Evolutionary conservation across 2,888 invertebrate genomes (phyloP).

Genomic region (Isotomurus palustris): DNA sequence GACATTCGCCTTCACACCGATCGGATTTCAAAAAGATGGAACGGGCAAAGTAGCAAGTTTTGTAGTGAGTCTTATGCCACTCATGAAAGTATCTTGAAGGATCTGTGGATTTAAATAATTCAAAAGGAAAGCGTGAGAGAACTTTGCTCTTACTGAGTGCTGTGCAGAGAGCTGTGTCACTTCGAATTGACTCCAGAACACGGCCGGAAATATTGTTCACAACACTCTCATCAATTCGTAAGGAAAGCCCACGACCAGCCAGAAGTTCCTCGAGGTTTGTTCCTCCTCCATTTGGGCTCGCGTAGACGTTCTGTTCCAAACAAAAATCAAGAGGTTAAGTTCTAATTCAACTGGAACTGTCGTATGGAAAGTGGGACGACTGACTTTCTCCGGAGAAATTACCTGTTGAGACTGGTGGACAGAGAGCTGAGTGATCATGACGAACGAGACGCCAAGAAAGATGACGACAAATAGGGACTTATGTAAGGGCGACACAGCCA

Average conservation of each 20-base stretch:
- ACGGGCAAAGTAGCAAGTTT: too few species aligned
- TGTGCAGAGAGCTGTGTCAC: conserved; percentile 41
- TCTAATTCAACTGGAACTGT: neutral
- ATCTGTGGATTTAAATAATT: conserved; percentile 2
- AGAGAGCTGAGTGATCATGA: conserved; percentile 42
- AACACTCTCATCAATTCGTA: conserved; percentile 44
- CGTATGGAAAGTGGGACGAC: neutral
- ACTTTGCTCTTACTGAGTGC: conserved; percentile 40
- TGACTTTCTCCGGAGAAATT: conserved; percentile 17
- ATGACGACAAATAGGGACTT: conserved; percentile 44
- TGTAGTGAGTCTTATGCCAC: too few species aligned
- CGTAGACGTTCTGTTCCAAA: too few species aligned
- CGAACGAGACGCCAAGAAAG: conserved; percentile 40
- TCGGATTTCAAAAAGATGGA: too few species aligned
- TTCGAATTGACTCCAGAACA: conserved; percentile 41
- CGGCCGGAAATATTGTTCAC: conserved; percentile 45
- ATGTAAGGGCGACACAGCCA: conserved; percentile 43
- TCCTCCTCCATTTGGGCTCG: conserved; percentile 7
- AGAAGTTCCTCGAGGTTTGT: conserved; percentile 14
- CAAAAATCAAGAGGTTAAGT: too few species aligned
- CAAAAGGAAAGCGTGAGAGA: neutral
- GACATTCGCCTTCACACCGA: too few species aligned
- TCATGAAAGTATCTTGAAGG: too few species aligned
- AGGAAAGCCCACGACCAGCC: conserved; percentile 38
- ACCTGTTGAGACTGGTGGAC: conserved; percentile 45